Percentiles rank a stretch among this genome's conserved stretches.
These are phyloP conservation scores for Callosobruchus maculatus DNA, from an alignment of 2,888 invertebrate genomes.

Conservation along the genomic window DNA sequence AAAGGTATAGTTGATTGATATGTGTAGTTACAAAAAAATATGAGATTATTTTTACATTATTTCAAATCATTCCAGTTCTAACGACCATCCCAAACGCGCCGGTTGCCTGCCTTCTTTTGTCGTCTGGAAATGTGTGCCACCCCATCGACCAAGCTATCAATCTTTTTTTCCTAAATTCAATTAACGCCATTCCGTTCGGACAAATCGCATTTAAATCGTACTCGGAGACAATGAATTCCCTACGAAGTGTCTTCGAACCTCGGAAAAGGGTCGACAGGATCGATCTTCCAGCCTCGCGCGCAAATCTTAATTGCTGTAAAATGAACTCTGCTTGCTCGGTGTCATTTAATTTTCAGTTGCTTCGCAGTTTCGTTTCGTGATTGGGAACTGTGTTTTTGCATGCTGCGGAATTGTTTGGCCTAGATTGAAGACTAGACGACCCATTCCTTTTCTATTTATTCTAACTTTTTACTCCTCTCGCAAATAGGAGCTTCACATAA, in stretches of 20 bases:
- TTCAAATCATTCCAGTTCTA: no score
- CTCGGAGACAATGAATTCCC: background rate
- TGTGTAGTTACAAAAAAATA: no score
- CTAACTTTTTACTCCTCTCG: no score
- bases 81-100: no score
- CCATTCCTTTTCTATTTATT: background rate
- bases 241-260: background rate
- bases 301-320: background rate
- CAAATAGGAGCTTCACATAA: no score
- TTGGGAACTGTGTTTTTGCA: background rate
- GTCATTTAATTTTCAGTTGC: background rate
- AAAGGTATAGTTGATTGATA: no score
- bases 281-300: background rate
- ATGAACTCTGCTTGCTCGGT: background rate
- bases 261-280: background rate
- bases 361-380: background rate
- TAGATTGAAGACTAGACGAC: background rate
- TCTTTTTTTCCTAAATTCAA: background rate
- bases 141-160: background rate
- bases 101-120: no score
- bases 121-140: no score
- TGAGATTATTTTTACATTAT: no score
- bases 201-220: background rate
- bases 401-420: background rate
- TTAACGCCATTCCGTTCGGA: background rate